Percentiles rank a stretch among this genome's conserved stretches.
phyloP scores from a whole-genome alignment of 2,113 vertebrate genomes.

The Ctenomys sociabilis region DNA sequence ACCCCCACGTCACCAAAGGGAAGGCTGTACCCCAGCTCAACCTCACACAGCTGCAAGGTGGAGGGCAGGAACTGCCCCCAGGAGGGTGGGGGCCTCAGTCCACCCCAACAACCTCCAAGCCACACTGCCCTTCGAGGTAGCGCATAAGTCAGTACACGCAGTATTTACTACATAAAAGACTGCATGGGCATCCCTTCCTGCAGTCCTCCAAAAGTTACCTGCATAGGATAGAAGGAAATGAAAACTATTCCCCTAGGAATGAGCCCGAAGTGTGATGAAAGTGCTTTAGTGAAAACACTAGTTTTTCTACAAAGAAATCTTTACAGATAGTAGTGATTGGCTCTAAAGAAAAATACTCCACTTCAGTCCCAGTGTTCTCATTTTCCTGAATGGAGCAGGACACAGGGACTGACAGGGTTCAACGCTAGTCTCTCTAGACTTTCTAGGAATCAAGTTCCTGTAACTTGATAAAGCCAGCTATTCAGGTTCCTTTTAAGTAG shows the following conservation, averaged over 20 bases:
- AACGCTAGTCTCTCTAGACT: background rate
- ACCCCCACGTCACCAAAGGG: background rate
- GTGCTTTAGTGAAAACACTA: background rate
- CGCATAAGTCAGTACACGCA: too few relatives aligned
- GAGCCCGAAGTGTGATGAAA: background rate
- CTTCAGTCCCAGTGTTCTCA: background rate
- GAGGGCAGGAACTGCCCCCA: background rate
- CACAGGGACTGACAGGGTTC: background rate
- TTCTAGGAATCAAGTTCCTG: background rate
- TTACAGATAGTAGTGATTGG: background rate
- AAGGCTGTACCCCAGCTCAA: background rate
- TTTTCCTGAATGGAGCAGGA: background rate
- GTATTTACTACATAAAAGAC: background rate
- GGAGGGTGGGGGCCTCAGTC: rapidly evolving
- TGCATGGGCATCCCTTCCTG: background rate
- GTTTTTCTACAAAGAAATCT: background rate
- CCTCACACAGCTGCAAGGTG: background rate
- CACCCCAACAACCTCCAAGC: rapidly evolving
- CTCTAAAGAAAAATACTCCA: background rate
- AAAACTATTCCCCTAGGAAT: slow-evolving; percentile 13
- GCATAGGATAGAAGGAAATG: background rate
- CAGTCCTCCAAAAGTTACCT: slow-evolving; percentile 8
- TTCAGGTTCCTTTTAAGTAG: slow-evolving; percentile 5
- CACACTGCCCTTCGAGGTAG: background rate
- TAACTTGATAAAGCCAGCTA: background rate